phyloP scores from a whole-genome alignment of 2,888 invertebrate species.

The Tetrapedia diversipes region DNA sequence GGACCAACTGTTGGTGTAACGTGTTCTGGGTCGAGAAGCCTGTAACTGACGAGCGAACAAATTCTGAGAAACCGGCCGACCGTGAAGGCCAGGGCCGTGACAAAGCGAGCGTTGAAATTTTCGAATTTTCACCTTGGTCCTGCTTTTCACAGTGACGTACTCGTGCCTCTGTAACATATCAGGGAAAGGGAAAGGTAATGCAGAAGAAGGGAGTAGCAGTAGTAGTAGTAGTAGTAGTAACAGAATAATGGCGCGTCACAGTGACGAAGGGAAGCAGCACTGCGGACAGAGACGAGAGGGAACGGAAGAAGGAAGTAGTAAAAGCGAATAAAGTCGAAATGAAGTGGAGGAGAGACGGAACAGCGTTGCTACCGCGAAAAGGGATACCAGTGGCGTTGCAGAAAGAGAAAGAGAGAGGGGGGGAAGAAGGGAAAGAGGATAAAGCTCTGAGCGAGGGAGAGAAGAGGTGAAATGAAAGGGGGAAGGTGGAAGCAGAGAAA shows the following conservation, averaged over 20 bases:
- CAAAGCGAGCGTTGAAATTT: conserved; percentile 50
- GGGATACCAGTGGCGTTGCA: not conserved
- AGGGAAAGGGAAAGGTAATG: conserved; percentile 17
- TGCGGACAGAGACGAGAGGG: conserved; percentile 12
- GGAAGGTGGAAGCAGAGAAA: not conserved
- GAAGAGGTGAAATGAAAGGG: conserved; percentile 14
- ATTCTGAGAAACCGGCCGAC: conserved; percentile 58
- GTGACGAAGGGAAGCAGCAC: not conserved
- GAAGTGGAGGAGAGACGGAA: conserved; percentile 14
- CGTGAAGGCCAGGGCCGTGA: conserved; percentile 53
- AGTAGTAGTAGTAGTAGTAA: no score
- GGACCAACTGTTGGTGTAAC: conserved; percentile 2
- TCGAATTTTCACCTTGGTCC: conserved; percentile 50
- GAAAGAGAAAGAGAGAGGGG: not conserved
- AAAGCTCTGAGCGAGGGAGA: no score
- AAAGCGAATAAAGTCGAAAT: conserved; percentile 29
- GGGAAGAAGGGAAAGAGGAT: not conserved
- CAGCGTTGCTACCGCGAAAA: not conserved
- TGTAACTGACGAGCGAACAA: conserved; percentile 39
- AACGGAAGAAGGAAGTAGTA: conserved; percentile 3
- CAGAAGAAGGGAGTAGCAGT: not conserved
- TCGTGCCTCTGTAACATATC: not conserved
- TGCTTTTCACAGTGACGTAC: not conserved
- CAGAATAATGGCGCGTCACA: not conserved
- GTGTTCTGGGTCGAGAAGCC: conserved; percentile 15